A percentile compares a stretch with the other conserved stretches of the same genome.
phyloP scores from a whole-genome alignment of 1,140 invertebrate species.

The Drosophila lacteicornis region DNA sequence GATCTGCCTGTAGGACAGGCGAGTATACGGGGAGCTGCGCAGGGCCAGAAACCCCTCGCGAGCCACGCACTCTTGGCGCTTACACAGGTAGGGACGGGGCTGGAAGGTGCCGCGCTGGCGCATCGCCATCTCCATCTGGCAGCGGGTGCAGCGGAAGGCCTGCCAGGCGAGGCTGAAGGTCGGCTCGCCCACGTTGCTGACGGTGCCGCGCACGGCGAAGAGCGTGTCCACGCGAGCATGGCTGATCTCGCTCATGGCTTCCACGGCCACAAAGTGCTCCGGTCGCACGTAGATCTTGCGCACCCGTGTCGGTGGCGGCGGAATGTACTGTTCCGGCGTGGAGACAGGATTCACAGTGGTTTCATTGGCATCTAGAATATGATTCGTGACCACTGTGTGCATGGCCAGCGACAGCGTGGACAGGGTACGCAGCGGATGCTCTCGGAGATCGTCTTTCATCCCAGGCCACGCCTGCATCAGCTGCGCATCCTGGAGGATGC shows the following conservation, averaged over 20 bases:
- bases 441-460: constrained; percentile 86
- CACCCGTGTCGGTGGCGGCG: constrained; percentile 17
- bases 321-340: constrained; percentile 40
- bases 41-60: constrained; percentile 65
- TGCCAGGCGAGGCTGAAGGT: constrained; percentile 91
- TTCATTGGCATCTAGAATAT: constrained; percentile 37
- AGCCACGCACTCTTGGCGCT: constrained; percentile 53
- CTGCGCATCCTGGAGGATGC: constrained; percentile 85
- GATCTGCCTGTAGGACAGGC: constrained; percentile 61
- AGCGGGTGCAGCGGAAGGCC: constrained; percentile 92
- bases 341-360: background rate
- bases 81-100: constrained; percentile 65
- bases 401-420: constrained; percentile 88
- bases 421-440: constrained; percentile 86
- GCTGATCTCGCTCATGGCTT: constrained; percentile 42
- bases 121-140: constrained; percentile 88
- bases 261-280: constrained; percentile 49
- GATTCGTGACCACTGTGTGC: constrained; percentile 86
- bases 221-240: constrained; percentile 86
- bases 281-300: constrained; percentile 67
- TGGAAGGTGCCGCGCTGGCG: constrained; percentile 84
- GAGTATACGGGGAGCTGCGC: constrained; percentile 70
- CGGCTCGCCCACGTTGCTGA: constrained; percentile 92
- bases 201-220: constrained; percentile 91
- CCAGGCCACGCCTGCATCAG: constrained; percentile 86